These are phyloP conservation scores for Tuta absoluta DNA, from an alignment of 2,888 invertebrate genomes.

Conservation along the genomic window DNA sequence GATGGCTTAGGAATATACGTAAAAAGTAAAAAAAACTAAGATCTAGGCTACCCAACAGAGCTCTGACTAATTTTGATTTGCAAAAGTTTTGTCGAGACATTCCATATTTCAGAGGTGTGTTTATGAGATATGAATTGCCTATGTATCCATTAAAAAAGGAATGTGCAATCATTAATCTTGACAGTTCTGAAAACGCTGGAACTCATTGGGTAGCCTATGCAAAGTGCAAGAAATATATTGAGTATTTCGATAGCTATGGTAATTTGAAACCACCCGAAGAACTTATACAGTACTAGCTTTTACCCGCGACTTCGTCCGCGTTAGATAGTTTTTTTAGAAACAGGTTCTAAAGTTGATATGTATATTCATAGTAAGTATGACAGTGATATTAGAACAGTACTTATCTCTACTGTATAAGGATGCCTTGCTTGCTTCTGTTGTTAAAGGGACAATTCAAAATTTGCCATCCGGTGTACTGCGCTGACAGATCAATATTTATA, in stretches of 20 bases:
- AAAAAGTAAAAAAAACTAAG: conserved; percentile 38
- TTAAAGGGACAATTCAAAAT: no score
- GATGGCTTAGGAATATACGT: conserved; percentile 30
- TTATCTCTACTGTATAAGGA: no score
- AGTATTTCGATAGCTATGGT: conserved; percentile 55
- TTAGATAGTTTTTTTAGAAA: no score
- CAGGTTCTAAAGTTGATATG: no score
- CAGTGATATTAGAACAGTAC: no score
- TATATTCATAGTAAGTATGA: no score
- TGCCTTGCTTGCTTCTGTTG: no score
- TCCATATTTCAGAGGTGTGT: conserved; percentile 36
- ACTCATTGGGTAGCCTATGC: conserved; percentile 54
- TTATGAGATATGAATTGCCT: conserved; percentile 40
- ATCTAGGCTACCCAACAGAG: conserved; percentile 22
- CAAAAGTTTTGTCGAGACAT: conserved; percentile 26
- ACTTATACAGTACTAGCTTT: conserved; percentile 28
- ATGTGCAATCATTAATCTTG: conserved; percentile 31
- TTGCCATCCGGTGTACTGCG: no score
- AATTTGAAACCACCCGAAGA: conserved; percentile 47
- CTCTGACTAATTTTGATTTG: conserved; percentile 24
- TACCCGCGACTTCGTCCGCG: no score
- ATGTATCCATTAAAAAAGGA: conserved; percentile 21
- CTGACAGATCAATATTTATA: no score
- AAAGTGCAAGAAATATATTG: conserved; percentile 41
- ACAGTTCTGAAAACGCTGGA: conserved; percentile 38